Percentiles rank a stretch among this genome's conserved stretches.
Evolutionary conservation across 2,888 invertebrate species (phyloP).

Genomic region (Drosophila atripex): DNA sequence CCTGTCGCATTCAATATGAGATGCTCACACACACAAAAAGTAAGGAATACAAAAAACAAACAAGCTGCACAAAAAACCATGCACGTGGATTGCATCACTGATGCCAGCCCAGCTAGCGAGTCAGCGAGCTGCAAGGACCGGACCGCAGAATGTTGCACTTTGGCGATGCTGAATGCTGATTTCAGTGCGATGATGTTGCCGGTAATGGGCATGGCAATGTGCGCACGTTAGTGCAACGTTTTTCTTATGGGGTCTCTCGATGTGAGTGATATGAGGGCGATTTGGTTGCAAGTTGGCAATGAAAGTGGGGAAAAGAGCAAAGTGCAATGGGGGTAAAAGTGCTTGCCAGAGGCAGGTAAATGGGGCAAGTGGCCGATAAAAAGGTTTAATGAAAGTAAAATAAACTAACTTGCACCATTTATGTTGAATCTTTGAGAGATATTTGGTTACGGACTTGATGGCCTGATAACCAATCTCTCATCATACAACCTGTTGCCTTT

Average conservation of each 20-base stretch:
- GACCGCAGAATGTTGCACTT: slow-evolving; percentile 42
- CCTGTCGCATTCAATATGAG: slow-evolving; percentile 76
- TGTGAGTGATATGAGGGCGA: slow-evolving; percentile 42
- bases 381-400: background rate
- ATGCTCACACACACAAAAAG: slow-evolving; percentile 21
- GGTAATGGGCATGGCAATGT: slow-evolving; percentile 75
- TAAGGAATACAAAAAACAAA: slow-evolving; percentile 24
- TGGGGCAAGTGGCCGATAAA: background rate
- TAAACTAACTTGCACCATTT: background rate
- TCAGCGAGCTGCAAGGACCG: background rate
- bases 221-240: slow-evolving; percentile 73
- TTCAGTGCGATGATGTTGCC: slow-evolving; percentile 62
- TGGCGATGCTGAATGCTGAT: slow-evolving; percentile 37
- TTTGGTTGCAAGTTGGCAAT: slow-evolving; percentile 16
- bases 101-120: slow-evolving; percentile 36
- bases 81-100: slow-evolving; percentile 74
- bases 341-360: background rate
- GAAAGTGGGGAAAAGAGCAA: background rate
- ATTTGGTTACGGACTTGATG: background rate
- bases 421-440: background rate
- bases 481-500: slow-evolving; percentile 13
- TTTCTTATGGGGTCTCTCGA: slow-evolving; percentile 33
- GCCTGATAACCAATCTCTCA: background rate
- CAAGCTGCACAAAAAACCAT: slow-evolving; percentile 56
- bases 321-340: background rate